Conservation (phyloP, 2,888 invertebrate genomes). For the Anticlea derivata region DNA sequence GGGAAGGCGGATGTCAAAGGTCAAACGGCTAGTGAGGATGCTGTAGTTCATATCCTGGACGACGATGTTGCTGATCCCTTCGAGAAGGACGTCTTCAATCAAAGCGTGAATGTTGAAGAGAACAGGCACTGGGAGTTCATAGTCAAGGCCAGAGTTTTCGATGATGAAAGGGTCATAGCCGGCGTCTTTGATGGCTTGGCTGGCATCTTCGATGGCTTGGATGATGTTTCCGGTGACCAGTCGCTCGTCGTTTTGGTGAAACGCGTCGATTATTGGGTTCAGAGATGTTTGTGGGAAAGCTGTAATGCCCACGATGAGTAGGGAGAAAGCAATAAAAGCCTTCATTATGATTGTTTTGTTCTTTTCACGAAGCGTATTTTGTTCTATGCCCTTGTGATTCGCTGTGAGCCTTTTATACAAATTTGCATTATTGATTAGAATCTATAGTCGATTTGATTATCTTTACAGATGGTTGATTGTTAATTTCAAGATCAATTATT, state of each 20-base stretch:
- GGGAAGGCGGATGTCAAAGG: constrained; percentile 49
- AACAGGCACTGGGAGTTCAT: constrained; percentile 15
- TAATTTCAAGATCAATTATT: no score
- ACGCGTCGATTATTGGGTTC: not conserved
- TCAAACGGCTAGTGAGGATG: constrained; percentile 34
- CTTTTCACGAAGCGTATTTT: no score
- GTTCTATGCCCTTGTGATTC: no score
- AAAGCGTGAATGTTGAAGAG: not conserved
- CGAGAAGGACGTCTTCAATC: constrained; percentile 1
- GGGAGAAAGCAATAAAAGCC: constrained; percentile 7
- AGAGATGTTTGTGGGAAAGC: constrained; percentile 4
- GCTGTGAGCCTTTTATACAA: not conserved
- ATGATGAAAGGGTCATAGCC: constrained; percentile 21
- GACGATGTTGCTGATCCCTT: constrained; percentile 51
- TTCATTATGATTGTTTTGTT: constrained; percentile 12
- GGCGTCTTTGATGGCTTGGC: constrained; percentile 11
- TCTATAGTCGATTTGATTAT: no score
- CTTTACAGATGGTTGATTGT: not conserved
- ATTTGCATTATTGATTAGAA: constrained; percentile 3
- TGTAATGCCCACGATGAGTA: constrained; percentile 7
- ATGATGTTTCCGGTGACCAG: constrained; percentile 11
- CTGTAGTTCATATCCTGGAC: constrained; percentile 45
- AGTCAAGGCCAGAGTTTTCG: not conserved
- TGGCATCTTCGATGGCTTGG: constrained; percentile 9
- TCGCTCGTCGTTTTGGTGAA: constrained; percentile 8